A percentile compares a stretch with the other conserved stretches of the same genome.
These are phyloP conservation scores for Drosophila siamana DNA, from an alignment of 2,888 invertebrate species.

Conservation along the genomic window DNA sequence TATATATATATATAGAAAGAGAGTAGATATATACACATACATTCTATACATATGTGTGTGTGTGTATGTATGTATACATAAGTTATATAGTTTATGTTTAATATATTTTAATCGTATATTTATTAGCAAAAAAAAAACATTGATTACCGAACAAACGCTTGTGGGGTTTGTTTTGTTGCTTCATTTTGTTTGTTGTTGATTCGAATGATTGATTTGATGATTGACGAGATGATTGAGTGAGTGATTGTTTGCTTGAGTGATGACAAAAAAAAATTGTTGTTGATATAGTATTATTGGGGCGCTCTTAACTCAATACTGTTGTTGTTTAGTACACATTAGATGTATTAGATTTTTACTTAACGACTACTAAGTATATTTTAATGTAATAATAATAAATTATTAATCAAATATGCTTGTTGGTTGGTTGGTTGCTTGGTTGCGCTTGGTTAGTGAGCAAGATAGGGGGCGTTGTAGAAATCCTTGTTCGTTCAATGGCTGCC, in stretches of 20 bases:
- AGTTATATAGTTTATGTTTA: slow-evolving; percentile 33
- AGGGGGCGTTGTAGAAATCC: slow-evolving; percentile 2
- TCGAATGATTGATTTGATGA: slow-evolving; percentile 8
- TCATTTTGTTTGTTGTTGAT: slow-evolving; percentile 3
- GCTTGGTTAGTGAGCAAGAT: slow-evolving; percentile 69
- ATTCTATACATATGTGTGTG: slow-evolving; percentile 34
- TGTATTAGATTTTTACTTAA: slow-evolving; percentile 73
- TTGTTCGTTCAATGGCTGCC: slow-evolving; percentile 32
- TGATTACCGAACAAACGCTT: slow-evolving; percentile 11
- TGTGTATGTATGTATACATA: slow-evolving; percentile 12
- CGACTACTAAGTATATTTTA: slow-evolving; percentile 77
- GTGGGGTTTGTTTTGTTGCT: not conserved
- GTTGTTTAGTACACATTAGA: slow-evolving; percentile 77
- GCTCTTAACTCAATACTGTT: slow-evolving; percentile 77
- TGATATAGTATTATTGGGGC: slow-evolving; percentile 9
- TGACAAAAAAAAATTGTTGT: slow-evolving; percentile 40
- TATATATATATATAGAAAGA: slow-evolving; percentile 45
- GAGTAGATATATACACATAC: slow-evolving; percentile 9
- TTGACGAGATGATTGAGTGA: slow-evolving; percentile 25
- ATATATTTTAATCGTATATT: slow-evolving; percentile 50
- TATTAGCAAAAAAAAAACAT: slow-evolving; percentile 51
- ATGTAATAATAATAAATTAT: slow-evolving; percentile 80
- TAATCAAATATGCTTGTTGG: slow-evolving; percentile 72
- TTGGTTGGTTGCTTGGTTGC: not conserved
- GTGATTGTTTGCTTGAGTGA: slow-evolving; percentile 19